These are phyloP conservation scores for Lamprologus speciosus DNA, from an alignment of 2,113 vertebrate species.

Conservation along the genomic window DNA sequence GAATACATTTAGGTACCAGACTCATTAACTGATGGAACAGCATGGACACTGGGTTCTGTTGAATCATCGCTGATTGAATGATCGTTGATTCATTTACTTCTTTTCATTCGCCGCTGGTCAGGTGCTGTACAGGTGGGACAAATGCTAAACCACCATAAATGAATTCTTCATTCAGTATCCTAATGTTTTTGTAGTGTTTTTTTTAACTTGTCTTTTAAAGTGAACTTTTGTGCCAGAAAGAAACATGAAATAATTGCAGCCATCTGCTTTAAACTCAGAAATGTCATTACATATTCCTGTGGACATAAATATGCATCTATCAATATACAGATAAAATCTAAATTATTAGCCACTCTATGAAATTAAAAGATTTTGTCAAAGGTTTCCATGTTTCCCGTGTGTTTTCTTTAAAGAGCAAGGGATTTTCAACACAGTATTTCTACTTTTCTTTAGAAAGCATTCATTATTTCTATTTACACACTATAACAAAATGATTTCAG, in stretches of 20 bases:
- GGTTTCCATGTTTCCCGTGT: not conserved
- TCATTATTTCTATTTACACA: not conserved
- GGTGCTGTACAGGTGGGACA: not conserved
- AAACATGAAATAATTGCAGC: not conserved
- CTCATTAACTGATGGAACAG: not conserved
- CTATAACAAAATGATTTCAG: not conserved
- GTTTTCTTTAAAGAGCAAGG: rapidly evolving
- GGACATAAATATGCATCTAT: not conserved
- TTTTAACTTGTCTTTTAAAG: not conserved
- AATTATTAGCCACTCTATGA: not conserved
- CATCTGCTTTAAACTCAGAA: not conserved
- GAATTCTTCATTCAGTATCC: not conserved
- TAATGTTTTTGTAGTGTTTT: not conserved
- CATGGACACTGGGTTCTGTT: not conserved
- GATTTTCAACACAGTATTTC: not conserved
- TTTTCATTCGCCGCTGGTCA: not conserved
- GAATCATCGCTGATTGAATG: not conserved
- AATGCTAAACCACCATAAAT: not conserved
- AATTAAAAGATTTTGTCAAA: not conserved
- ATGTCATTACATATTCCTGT: not conserved
- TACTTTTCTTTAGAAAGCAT: not conserved
- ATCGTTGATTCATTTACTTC: not conserved
- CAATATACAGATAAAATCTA: not conserved
- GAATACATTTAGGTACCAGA: not conserved
- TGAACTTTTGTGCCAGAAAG: not conserved